A percentile compares a stretch with the other conserved stretches of the same genome.
phyloP scores from a whole-genome alignment of 2,113 vertebrate species.

The Oxyura jamaicensis region DNA sequence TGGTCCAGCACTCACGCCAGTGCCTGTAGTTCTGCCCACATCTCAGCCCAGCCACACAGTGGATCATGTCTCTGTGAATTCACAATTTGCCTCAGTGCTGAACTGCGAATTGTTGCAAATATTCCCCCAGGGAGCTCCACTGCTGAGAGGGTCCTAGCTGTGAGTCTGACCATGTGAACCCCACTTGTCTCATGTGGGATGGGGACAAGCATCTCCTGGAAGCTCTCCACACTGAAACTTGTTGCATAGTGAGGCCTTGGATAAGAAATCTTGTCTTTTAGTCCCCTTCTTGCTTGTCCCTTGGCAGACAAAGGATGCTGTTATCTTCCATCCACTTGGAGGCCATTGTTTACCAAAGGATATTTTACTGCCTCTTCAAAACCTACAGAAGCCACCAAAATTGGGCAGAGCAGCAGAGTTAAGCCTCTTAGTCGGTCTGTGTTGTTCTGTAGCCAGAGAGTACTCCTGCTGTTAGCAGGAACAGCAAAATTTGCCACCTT shows the following conservation, averaged over 20 bases:
- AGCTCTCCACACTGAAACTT: background rate
- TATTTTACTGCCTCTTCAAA: background rate
- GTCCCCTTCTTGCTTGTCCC: background rate
- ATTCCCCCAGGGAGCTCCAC: background rate
- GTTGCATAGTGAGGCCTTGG: background rate
- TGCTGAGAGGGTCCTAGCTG: background rate
- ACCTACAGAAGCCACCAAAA: background rate
- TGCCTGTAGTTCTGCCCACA: background rate
- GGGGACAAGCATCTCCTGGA: background rate
- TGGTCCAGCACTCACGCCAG: background rate
- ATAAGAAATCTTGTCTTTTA: background rate
- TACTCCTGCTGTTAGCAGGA: background rate
- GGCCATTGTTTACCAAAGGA: background rate
- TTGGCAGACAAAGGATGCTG: background rate
- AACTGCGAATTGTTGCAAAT: background rate
- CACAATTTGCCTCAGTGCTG: background rate
- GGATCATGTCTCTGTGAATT: fast-evolving
- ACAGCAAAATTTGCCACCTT: background rate
- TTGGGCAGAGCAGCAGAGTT: background rate
- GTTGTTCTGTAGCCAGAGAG: background rate
- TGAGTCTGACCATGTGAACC: fast-evolving
- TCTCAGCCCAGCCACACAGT: background rate
- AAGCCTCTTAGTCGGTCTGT: background rate
- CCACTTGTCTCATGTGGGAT: background rate
- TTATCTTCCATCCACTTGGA: background rate